Base-by-base conservation (phyloP, 1,140 invertebrate genomes). In the Euwallacea similis region DNA sequence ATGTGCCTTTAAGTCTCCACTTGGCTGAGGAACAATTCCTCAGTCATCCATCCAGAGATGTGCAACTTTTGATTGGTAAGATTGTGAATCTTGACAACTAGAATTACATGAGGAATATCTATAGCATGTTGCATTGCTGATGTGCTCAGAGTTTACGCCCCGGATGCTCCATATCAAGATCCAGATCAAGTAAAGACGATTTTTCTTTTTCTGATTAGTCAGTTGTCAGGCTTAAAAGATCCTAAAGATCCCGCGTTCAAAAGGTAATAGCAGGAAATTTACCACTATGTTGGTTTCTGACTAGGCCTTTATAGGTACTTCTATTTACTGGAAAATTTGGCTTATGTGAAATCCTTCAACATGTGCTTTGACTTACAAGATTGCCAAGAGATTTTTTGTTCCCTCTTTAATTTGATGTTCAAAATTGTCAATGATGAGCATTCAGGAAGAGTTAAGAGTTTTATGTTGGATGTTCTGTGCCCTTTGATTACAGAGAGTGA, bases 311-410 rank as follows among this genome's bases (percentile, higher is more conserved):
- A 16, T 58, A 72, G 97, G 74, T 99, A 98, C 81, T 98, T 98
- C 84, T 99, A 99, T 84, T 84, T 94, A 55, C 84, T 96, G 69
- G 93, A 98, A 86, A 99, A 98, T 84, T 86, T 99, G 71, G 96
- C 96, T 8, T 98, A 97, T 83, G 96, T 98, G 16, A 99, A 99
- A 81, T 97, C 96, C 0, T 99, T 99, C 82, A 98, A 98, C 82
- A 98, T 99, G 91, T 98, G 97, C 82, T 96, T 98, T 81, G 97
- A 99, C 81, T 82, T 98, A 47, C 96, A 98, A 82, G 96, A 98
- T 82, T 97, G 93, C 77, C 95, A 98, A 83, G 94, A 97, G 82
- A 98, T 98, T 77, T 97, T 98, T 81, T 96, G 94, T 79, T 89
- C 90, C 50, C 85, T 99, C 0, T 98, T 98, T 83, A 90, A 91